phyloP scores from a whole-genome alignment of 2,888 invertebrate genomes.

The Drosophila acutilabella region DNA sequence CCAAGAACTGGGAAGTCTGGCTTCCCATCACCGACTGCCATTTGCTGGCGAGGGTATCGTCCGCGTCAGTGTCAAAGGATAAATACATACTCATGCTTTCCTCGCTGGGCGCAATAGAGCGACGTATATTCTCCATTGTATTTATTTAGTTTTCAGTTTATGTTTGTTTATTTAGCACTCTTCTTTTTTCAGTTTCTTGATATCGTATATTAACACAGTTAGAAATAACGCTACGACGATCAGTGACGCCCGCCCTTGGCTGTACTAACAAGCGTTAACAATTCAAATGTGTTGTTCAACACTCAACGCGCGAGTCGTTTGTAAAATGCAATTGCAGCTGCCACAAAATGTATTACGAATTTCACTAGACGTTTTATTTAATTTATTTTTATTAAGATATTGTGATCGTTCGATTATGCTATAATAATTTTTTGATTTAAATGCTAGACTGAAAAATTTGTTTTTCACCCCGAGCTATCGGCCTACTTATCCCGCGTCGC shows the following conservation, averaged over 20 bases:
- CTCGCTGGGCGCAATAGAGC: constrained; percentile 53
- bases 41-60: constrained; percentile 74
- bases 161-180: background rate
- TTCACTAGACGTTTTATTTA: background rate
- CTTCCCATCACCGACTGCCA: constrained; percentile 65
- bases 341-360: background rate
- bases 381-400: background rate
- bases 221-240: constrained; percentile 24
- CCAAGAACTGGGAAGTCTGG: constrained; percentile 50
- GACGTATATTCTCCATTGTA: constrained; percentile 62
- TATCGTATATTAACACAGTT: constrained; percentile 4
- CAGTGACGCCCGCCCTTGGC: constrained; percentile 54
- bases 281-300: constrained; percentile 67
- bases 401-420: no score
- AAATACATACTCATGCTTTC: constrained; percentile 76
- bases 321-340: constrained; percentile 38
- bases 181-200: background rate
- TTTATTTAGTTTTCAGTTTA: background rate
- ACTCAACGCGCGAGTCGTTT: constrained; percentile 45
- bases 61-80: constrained; percentile 68
- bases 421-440: background rate
- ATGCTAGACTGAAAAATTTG: constrained; percentile 13
- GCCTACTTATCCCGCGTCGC: background rate
- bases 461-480: background rate
- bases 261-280: constrained; percentile 72